Evolutionary conservation across 2,888 invertebrate species (phyloP), one percentile per base, ranked within the genome.

Genomic region (Pseudococcus viburni): DNA sequence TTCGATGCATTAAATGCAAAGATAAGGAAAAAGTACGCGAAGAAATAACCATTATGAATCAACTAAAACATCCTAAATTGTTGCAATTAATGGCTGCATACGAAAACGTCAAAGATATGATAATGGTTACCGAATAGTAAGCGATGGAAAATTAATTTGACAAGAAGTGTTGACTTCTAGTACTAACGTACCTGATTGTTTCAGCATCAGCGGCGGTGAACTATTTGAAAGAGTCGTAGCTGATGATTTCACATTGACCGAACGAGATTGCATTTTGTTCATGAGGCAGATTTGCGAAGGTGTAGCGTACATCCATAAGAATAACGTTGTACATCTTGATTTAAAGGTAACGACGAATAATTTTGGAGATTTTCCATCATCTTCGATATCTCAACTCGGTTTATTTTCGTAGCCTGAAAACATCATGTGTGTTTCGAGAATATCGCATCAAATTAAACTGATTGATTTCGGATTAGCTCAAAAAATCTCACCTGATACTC

Each of bases 391-490:
- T 17, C 33, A 17, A 33, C 15, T 73, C 15, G 84, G 51, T 48
- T 55, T 42, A 2, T 83, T 89, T 84, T 89, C 92, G 73, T 92
- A 95, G 94, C 98, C 98, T 0, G 98, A 98, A 92, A 99, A 99
- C 91, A 97, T 99, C 88, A 95, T 99, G 93, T 98, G 98, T 92
- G 94, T 96, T 87, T 95, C 96, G 6, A 93, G 95, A 89, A 96
- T 96, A 68, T 96, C 97, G 12, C 94, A 97, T 92, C 94, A 94
- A 91, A 96, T 98, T 90, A 98, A 98, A 92, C 94, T 98, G 48
- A 98, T 98, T 89, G 98, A 99, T 92, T 98, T 98, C 91, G 98
- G 98, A 0, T 92, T 98, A 88, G 97, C 98, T 0, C 94, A 96
- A 91, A 94, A 94, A 86, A 93, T 96, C 89, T 93, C 94, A 89